Evolutionary conservation across 2,888 invertebrate genomes (phyloP).

Genomic region (Spisula subtruncata): DNA sequence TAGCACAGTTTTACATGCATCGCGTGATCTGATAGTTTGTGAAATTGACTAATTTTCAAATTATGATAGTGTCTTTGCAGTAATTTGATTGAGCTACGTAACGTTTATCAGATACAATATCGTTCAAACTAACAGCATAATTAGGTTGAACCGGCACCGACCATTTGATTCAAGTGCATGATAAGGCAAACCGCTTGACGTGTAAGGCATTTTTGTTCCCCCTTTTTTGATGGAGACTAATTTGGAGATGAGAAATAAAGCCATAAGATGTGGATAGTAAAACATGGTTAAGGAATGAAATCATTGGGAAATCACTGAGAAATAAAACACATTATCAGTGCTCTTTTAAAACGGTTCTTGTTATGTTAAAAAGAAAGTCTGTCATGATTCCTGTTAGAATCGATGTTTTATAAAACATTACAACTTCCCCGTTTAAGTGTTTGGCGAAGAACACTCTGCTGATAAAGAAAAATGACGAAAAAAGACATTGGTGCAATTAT

Average conservation of each 20-base stretch:
- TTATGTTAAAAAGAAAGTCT: background rate
- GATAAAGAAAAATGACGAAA: too few species aligned
- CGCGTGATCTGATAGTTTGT: slow-evolving; percentile 54
- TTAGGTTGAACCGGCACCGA: slow-evolving; percentile 65
- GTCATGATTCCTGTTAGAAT: background rate
- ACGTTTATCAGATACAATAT: slow-evolving; percentile 58
- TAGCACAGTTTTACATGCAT: background rate
- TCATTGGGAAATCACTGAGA: background rate
- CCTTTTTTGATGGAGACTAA: slow-evolving; percentile 16
- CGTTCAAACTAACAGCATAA: slow-evolving; percentile 60
- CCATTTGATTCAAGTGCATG: slow-evolving; percentile 34
- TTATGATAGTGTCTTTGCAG: slow-evolving; percentile 65
- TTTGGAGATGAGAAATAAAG: background rate
- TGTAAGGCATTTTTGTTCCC: slow-evolving; percentile 25
- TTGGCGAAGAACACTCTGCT: too few species aligned
- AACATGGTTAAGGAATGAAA: background rate
- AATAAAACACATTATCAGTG: slow-evolving; percentile 12
- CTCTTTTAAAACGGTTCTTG: background rate
- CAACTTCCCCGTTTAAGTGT: too few species aligned
- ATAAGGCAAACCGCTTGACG: slow-evolving; percentile 34
- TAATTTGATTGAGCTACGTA: slow-evolving; percentile 64
- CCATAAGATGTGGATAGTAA: background rate
- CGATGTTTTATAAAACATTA: background rate
- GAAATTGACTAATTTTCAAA: slow-evolving; percentile 64
- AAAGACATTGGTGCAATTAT: too few species aligned